These are phyloP conservation scores for Ips nitidus DNA, from an alignment of 1,140 invertebrate genomes.

Conservation along the genomic window DNA sequence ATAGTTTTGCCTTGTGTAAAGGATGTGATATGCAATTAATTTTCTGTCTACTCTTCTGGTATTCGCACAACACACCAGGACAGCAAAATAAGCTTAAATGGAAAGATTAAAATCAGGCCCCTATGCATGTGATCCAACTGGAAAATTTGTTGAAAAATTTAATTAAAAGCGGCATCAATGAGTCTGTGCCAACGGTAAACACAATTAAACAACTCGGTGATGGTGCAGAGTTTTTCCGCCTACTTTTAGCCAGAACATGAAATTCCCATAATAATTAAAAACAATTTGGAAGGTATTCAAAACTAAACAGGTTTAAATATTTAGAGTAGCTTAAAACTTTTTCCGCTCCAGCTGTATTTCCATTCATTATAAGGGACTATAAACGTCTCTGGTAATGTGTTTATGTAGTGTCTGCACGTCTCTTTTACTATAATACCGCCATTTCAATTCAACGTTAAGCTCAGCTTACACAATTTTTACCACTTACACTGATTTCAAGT, in stretches of 20 bases:
- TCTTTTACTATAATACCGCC: constrained; percentile 1
- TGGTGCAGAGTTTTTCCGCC: background rate
- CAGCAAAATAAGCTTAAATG: too few relatives aligned
- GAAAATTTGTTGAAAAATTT: background rate
- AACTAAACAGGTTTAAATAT: background rate
- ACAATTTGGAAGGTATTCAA: background rate
- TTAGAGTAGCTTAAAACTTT: background rate
- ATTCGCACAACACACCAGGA: too few relatives aligned
- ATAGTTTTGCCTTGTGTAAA: too few relatives aligned
- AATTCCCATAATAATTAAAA: constrained; percentile 4
- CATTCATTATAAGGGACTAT: background rate
- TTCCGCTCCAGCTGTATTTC: background rate
- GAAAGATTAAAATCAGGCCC: too few relatives aligned
- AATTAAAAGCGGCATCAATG: background rate
- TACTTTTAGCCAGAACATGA: background rate
- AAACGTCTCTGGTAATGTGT: background rate
- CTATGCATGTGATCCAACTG: background rate
- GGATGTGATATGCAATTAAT: too few relatives aligned
- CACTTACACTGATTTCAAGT: too few relatives aligned
- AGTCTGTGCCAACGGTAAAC: background rate
- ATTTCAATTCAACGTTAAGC: background rate
- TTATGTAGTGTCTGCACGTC: constrained; percentile 1
- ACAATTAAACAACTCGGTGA: constrained; percentile 6
- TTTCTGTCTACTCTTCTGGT: too few relatives aligned
- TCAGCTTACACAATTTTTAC: too few relatives aligned